phyloP scores from a whole-genome alignment of 2,888 invertebrate species.

The Stomorhina lunata region DNA sequence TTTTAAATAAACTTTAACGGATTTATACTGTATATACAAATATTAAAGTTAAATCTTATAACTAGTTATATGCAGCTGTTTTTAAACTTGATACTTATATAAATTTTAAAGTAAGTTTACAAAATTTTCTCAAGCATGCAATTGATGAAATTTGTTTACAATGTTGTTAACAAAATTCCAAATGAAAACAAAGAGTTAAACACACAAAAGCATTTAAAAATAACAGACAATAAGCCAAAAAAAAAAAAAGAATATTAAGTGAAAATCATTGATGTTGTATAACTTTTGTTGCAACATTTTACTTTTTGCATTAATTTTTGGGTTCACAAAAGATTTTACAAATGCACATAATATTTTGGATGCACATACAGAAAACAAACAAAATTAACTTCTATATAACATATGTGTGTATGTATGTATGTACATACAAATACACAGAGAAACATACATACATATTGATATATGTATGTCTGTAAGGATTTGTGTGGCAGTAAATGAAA shows the following conservation, averaged over 20 bases:
- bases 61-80: too few relatives aligned
- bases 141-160: conserved; percentile 44
- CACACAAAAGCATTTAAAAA: background rate
- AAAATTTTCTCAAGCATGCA: background rate
- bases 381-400: conserved; percentile 2
- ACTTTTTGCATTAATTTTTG: background rate
- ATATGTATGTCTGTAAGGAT: background rate
- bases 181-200: conserved; percentile 1
- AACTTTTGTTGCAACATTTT: conserved; percentile 17
- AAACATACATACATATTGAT: background rate
- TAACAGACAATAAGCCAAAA: conserved; percentile 5
- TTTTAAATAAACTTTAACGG: too few relatives aligned
- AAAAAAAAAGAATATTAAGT: too few relatives aligned
- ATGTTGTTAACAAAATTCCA: conserved; percentile 37
- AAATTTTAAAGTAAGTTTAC: background rate
- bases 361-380: background rate
- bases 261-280: conserved; percentile 32
- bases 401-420: background rate
- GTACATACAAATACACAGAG: too few relatives aligned
- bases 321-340: background rate
- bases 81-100: too few relatives aligned
- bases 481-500: background rate
- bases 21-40: too few relatives aligned
- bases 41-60: too few relatives aligned
- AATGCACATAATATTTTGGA: background rate